Conservation (phyloP, 2,797 vertebrate genomes). For the Bufotes viridis region DNA sequence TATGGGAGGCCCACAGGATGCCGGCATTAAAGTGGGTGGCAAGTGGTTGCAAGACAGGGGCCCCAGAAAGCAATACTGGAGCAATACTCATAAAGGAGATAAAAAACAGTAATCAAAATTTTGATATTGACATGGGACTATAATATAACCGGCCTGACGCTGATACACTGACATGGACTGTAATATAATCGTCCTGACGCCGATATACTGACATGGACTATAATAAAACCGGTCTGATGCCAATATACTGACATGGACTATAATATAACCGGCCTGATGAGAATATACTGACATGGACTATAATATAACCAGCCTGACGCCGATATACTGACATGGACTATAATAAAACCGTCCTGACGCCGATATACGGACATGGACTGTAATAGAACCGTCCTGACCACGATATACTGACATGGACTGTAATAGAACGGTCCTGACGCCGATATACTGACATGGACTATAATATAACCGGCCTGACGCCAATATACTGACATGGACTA, state of each 20-base stretch:
- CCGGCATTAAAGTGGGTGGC: not conserved
- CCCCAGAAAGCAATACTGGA: not conserved
- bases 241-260: not conserved
- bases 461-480: not conserved
- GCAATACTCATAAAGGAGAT: not conserved
- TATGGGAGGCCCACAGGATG: not conserved
- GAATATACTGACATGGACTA: not conserved
- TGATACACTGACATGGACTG: not conserved
- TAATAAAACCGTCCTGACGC: no score
- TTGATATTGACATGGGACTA: not conserved
- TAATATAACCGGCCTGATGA: not conserved
- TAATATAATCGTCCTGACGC: not conserved
- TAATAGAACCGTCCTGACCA: not conserved
- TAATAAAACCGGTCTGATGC: not conserved
- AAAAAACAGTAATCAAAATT: not conserved
- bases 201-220: not conserved
- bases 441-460: not conserved
- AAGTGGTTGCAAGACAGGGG: no score
- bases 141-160: not conserved
- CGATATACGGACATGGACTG: no score
- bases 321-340: not conserved
- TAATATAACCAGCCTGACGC: not conserved
- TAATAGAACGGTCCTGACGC: not conserved
- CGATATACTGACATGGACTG: not conserved
- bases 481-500: not conserved